Percentiles rank a stretch among this genome's conserved stretches.
phyloP scores from a whole-genome alignment of 35 echinoderm and acorn worm species.

The Ophiothrix spiculata region DNA sequence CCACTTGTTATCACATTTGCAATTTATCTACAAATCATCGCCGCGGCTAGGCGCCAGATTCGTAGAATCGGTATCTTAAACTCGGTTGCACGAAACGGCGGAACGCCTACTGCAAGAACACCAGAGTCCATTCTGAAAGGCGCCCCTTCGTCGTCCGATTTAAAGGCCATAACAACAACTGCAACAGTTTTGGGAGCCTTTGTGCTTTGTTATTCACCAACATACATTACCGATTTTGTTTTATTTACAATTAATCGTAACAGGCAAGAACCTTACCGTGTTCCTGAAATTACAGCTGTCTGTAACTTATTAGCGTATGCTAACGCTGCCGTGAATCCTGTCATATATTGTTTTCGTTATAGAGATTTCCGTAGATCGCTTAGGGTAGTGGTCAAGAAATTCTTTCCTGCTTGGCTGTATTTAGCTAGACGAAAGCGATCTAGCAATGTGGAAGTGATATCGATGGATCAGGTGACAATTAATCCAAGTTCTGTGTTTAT shows the following conservation, averaged over 20 bases:
- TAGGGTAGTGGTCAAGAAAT: background rate
- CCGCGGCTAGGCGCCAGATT: background rate
- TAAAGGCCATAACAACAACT: too few relatives aligned
- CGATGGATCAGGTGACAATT: too few relatives aligned
- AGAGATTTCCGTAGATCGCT: background rate
- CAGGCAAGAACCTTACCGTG: background rate
- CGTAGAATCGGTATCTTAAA: background rate
- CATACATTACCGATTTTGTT: background rate
- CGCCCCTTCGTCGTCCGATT: background rate
- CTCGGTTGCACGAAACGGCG: background rate
- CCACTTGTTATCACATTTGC: background rate
- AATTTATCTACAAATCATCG: slow-evolving; percentile 3
- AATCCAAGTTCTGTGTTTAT: background rate
- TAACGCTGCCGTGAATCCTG: background rate
- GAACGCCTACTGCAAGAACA: background rate
- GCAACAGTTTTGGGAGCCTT: background rate
- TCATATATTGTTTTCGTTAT: background rate
- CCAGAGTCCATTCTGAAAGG: background rate
- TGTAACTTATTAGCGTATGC: background rate
- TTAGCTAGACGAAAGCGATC: background rate
- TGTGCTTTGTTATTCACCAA: background rate
- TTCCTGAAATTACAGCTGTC: background rate
- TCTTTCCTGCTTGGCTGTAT: background rate
- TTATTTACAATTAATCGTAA: background rate
- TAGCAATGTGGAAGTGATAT: too few relatives aligned